phyloP scores from a whole-genome alignment of 2,113 vertebrate genomes.

The Equus quagga region DNA sequence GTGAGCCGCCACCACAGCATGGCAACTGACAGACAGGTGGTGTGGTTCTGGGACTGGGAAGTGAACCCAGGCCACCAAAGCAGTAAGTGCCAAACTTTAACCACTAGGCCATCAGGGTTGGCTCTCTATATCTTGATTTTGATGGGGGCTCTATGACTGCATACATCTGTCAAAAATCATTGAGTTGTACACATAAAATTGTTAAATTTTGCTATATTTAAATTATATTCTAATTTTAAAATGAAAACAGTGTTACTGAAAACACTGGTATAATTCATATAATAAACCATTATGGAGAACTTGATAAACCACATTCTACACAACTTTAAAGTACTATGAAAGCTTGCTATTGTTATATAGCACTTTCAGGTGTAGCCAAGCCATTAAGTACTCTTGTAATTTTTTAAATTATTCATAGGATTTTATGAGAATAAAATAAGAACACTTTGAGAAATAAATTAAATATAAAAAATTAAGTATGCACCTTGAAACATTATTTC shows the following conservation, averaged over 20 bases:
- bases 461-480: not conserved
- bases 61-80: too few species aligned
- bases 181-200: not conserved
- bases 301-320: constrained; percentile 3
- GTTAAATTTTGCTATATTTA: not conserved
- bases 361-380: not conserved
- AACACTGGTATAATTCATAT: not conserved
- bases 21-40: too few species aligned
- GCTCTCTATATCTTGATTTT: not conserved
- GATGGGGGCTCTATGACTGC: not conserved
- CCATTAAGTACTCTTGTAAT: not conserved
- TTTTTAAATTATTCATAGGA: not conserved
- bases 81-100: too few species aligned
- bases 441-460: not conserved
- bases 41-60: too few species aligned
- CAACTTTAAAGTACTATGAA: not conserved
- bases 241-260: not conserved
- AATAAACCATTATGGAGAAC: not conserved
- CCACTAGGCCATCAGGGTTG: too few species aligned
- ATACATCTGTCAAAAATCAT: not conserved
- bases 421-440: not conserved
- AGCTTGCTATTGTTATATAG: not conserved
- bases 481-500: not conserved
- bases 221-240: not conserved
- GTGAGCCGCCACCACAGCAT: too few species aligned